phyloP scores from a whole-genome alignment of 2,797 vertebrate genomes.

The Poecile montanus region DNA sequence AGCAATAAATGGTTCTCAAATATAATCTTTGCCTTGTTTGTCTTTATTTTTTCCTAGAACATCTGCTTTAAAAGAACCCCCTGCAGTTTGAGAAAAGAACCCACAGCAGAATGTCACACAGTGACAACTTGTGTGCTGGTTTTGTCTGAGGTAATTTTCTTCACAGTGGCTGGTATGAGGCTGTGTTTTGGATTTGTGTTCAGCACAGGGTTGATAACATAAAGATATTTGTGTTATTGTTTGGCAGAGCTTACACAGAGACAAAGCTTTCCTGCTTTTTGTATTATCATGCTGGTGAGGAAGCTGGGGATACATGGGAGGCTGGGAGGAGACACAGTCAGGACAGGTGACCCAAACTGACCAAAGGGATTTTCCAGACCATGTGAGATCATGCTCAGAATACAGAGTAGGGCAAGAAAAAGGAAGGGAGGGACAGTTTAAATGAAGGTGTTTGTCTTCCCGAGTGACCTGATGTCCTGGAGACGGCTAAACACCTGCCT shows the following conservation, averaged over 20 bases:
- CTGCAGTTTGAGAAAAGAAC: neutral
- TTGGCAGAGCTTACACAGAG: neutral
- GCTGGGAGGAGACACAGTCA: neutral
- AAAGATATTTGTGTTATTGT: neutral
- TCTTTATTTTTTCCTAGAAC: neutral
- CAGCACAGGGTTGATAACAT: neutral
- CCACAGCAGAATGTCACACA: neutral
- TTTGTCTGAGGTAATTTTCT: neutral
- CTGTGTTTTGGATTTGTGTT: neutral
- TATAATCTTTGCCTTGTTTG: rapidly evolving
- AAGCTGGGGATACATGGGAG: neutral
- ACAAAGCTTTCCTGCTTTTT: neutral
- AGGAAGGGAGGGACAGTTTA: neutral
- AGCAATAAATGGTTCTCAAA: neutral
- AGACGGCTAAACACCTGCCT: too few species aligned
- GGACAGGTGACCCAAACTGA: neutral
- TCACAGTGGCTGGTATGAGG: neutral
- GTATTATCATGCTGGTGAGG: neutral
- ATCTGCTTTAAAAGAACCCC: neutral
- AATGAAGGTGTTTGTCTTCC: neutral
- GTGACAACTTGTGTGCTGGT: neutral
- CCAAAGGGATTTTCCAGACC: neutral
- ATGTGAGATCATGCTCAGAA: neutral
- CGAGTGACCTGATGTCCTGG: neutral
- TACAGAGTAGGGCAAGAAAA: neutral